Conservation (phyloP, 35 echinoderm and acorn worm species). For the Diadema setosum region DNA sequence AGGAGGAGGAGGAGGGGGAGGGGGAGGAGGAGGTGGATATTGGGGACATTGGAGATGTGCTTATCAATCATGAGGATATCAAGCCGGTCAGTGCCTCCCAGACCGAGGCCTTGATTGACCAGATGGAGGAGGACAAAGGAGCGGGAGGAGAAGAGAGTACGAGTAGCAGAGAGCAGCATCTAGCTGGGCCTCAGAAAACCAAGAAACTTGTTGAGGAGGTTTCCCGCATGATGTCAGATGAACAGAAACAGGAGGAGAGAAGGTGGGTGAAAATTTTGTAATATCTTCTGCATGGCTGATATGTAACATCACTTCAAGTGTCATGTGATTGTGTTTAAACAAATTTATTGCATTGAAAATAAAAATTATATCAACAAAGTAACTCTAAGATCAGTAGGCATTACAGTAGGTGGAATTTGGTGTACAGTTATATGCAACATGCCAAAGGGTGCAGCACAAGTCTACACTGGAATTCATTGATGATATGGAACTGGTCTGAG, state of each 20-base stretch:
- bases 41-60: not conserved
- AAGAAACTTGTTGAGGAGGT: slow-evolving; percentile 19
- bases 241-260: not conserved
- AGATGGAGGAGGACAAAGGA: not conserved
- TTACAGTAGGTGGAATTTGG: too few relatives aligned
- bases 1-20: not conserved
- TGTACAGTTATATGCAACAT: too few relatives aligned
- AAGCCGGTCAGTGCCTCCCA: not conserved
- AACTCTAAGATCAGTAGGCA: too few relatives aligned
- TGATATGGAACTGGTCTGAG: too few relatives aligned
- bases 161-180: not conserved
- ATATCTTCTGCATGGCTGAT: too few relatives aligned
- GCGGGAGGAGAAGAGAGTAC: not conserved
- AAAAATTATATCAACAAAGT: too few relatives aligned
- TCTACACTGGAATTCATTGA: too few relatives aligned
- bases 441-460: too few relatives aligned
- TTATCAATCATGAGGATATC: slow-evolving; percentile 14
- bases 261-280: not conserved
- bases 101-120: too few relatives aligned
- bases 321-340: too few relatives aligned
- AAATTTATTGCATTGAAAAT: too few relatives aligned
- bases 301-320: too few relatives aligned
- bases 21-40: not conserved
- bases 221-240: not conserved
- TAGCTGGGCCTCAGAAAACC: not conserved